phyloP scores from a whole-genome alignment of 2,797 vertebrate species.

The Coccyzus lansbergi region DNA sequence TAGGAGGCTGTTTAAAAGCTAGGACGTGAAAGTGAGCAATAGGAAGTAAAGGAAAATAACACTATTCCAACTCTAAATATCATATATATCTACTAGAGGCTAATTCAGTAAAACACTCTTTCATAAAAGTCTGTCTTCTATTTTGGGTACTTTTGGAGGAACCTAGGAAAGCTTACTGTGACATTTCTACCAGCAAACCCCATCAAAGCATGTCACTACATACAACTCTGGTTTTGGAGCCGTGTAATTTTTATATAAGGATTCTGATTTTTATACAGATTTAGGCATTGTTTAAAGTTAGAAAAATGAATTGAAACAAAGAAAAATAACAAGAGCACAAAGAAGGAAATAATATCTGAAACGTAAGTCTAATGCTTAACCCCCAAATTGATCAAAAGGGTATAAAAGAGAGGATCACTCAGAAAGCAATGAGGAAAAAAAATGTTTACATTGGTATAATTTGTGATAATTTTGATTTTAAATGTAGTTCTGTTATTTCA shows the following conservation, averaged over 20 bases:
- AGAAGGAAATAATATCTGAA: background rate
- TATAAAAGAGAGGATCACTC: background rate
- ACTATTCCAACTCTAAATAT: background rate
- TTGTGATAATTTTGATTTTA: slow-evolving; percentile 21
- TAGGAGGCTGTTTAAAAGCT: background rate
- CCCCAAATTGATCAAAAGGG: background rate
- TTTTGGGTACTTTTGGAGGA: background rate
- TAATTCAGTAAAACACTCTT: background rate
- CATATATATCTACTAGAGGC: background rate
- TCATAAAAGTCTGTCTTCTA: background rate
- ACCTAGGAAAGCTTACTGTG: background rate
- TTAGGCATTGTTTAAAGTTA: background rate
- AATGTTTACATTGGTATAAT: background rate
- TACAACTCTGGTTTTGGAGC: background rate
- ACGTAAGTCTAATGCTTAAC: background rate
- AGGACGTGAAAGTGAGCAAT: background rate
- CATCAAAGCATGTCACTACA: fast-evolving
- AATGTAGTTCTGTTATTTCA: slow-evolving; percentile 22
- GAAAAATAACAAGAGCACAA: background rate
- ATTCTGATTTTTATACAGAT: background rate
- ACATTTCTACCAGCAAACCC: background rate
- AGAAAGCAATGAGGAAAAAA: background rate
- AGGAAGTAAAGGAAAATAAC: background rate
- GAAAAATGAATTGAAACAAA: background rate
- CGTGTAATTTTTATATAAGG: background rate